Evolutionary conservation across 2,113 vertebrate species (phyloP).

Genomic region (Xiphophorus hellerii): DNA sequence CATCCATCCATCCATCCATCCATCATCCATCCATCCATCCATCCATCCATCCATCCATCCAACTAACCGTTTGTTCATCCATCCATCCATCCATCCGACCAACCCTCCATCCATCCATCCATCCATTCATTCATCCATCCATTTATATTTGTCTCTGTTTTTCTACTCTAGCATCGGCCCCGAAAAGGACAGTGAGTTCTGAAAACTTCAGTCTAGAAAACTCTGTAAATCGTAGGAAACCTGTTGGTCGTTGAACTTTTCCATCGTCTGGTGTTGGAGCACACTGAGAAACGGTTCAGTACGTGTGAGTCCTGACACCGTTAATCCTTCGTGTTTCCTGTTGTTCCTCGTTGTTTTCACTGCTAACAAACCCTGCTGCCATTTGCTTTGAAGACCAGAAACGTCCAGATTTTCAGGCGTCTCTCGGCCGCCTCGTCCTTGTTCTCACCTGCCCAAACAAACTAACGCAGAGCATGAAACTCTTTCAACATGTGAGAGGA

Average conservation of each 20-base stretch:
- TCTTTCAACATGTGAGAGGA: conserved; percentile 18
- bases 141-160: not conserved
- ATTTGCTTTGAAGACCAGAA: conserved; percentile 43
- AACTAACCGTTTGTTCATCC: too few relatives aligned
- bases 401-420: conserved; percentile 33
- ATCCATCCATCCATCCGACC: too few relatives aligned
- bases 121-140: too few relatives aligned
- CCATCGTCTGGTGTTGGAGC: not conserved
- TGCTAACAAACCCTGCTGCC: conserved; percentile 39
- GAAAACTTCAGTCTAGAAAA: too few relatives aligned
- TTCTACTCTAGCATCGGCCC: too few relatives aligned
- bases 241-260: not conserved
- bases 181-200: too few relatives aligned
- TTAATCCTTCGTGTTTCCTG: conserved; percentile 44
- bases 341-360: conserved; percentile 54
- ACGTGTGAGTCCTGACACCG: conserved; percentile 41
- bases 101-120: too few relatives aligned
- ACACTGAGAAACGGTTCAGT: conserved; percentile 6
- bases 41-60: too few relatives aligned
- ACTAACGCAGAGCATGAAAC: conserved; percentile 14
- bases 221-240: too few relatives aligned
- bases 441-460: conserved; percentile 64
- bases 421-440: conserved; percentile 6
- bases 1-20: too few relatives aligned
- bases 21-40: too few relatives aligned